A percentile compares a stretch with the other conserved stretches of the same genome.
These are phyloP conservation scores for Aphidius ervi DNA, from an alignment of 1,140 invertebrate species.

Conservation along the genomic window DNA sequence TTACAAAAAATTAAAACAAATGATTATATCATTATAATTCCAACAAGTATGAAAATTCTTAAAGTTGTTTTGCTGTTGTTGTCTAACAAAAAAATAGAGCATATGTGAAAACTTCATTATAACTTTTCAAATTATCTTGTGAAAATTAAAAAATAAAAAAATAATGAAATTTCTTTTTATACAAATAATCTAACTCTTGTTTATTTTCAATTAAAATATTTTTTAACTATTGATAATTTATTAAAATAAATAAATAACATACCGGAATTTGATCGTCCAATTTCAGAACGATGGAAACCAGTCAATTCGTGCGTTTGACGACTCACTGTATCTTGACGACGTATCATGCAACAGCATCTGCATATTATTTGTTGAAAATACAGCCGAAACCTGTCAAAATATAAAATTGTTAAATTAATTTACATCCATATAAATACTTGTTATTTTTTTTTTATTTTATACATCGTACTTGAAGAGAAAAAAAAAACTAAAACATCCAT, in stretches of 20 bases:
- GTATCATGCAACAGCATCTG: slow-evolving; percentile 41
- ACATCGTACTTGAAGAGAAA: too few relatives aligned
- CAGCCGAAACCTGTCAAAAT: slow-evolving; percentile 51
- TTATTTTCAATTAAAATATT: neutral
- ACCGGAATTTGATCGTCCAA: slow-evolving; percentile 31
- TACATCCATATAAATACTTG: neutral
- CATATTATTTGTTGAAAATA: slow-evolving; percentile 56
- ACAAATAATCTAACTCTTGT: neutral
- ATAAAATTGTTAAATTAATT: neutral
- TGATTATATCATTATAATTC: too few relatives aligned
- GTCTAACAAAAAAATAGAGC: neutral
- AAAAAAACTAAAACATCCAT: too few relatives aligned
- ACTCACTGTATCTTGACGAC: slow-evolving; percentile 17
- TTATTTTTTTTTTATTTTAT: neutral
- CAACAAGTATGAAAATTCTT: too few relatives aligned
- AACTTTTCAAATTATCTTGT: too few relatives aligned
- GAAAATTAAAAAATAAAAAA: neutral
- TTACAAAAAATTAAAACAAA: too few relatives aligned
- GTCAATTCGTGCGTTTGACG: slow-evolving; percentile 32
- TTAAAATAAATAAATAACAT: slow-evolving; percentile 3
- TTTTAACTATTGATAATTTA: neutral
- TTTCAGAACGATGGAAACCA: slow-evolving; percentile 27
- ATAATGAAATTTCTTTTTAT: neutral
- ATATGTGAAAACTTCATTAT: too few relatives aligned
- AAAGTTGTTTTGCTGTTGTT: neutral